Base-by-base conservation (phyloP, 2,113 vertebrate genomes). In the Perca flavescens region DNA sequence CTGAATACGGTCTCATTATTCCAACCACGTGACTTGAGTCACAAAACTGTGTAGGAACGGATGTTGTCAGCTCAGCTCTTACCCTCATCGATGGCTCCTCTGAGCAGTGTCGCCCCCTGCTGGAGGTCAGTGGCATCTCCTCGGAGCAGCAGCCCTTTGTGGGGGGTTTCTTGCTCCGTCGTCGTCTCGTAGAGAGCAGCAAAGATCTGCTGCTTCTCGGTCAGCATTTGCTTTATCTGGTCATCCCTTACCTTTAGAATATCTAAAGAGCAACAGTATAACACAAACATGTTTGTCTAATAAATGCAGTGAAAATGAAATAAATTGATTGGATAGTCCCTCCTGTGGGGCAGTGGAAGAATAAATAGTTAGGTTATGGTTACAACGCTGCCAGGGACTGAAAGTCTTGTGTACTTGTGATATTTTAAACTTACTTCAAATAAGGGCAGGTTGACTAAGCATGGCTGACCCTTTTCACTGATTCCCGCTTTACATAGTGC, bases 131-230 rank as follows among this genome's bases (percentile, higher is more conserved):
- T 5, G 16, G 88, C 6, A 13, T 96, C 95, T 0, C 95, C 96
- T 1, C 89, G 90, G 64, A 97, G 90, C 34, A 97, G 92, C 34
- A 95, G 90, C 3, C 87, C 87, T 2, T 85, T 66, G 1, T 82
- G 90, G 3, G 88, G 63, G 0, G 85, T 80, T 46, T 97, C 95
- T 3, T 93, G 92, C 0, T 94, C 95, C 0, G 81, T 94, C 79
- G 95, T 62, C n/a, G 86, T 53, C 58, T 96, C 93, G 0, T 94
- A 90, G 80, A 98, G 95, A 46, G 95, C 92, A 36, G 91, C 87
- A 87, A 96, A 97, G 88, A 97, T 94, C 78, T 95, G 95, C n/a
- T 96, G 95, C 90, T 99, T 99, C 90, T 97, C 96, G 1, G 63
- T 54, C 9, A 99, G 96, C 61, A 85, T 94, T 47, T 95, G 94